Conservation (phyloP, 2,888 invertebrate species). For the Phorcus lineatus region DNA sequence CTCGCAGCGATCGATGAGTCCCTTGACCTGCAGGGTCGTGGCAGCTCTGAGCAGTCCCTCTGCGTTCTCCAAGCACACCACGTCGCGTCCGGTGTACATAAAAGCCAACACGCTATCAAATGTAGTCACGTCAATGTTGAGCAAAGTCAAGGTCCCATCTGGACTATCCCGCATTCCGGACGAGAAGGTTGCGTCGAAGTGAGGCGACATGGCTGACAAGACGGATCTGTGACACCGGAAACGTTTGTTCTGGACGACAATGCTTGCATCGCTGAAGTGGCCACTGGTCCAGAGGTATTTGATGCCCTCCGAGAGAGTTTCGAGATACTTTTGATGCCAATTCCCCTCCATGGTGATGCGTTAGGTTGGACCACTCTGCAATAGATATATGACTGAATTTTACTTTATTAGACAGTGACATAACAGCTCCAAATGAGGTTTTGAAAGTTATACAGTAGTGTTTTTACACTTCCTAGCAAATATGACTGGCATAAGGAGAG, state of each 20-base stretch:
- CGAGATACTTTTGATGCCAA: conserved; percentile 47
- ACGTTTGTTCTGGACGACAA: conserved; percentile 60
- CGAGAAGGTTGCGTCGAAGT: conserved; percentile 64
- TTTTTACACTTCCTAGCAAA: too few relatives aligned
- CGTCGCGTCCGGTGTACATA: conserved; percentile 87
- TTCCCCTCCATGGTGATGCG: conserved; percentile 17
- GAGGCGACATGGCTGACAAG: conserved; percentile 63
- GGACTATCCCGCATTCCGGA: conserved; percentile 60
- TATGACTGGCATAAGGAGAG: too few relatives aligned
- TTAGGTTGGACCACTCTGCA: too few relatives aligned
- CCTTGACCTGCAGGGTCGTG: conserved; percentile 89
- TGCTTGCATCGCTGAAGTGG: conserved; percentile 65
- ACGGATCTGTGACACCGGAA: conserved; percentile 66
- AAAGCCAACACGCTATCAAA: conserved; percentile 88
- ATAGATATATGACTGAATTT: too few relatives aligned
- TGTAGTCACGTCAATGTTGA: conserved; percentile 81
- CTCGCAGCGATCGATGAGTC: conserved; percentile 87
- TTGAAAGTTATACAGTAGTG: too few relatives aligned
- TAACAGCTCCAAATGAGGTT: too few relatives aligned
- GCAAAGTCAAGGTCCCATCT: conserved; percentile 58
- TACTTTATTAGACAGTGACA: too few relatives aligned
- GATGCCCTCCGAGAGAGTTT: conserved; percentile 55
- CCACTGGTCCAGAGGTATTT: conserved; percentile 55
- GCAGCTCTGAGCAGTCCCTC: conserved; percentile 84
- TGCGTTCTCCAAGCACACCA: conserved; percentile 86